Evolutionary conservation across 1,140 invertebrate species (phyloP), one percentile per base, ranked within the genome.

Genomic region (Drosophila guanche): DNA sequence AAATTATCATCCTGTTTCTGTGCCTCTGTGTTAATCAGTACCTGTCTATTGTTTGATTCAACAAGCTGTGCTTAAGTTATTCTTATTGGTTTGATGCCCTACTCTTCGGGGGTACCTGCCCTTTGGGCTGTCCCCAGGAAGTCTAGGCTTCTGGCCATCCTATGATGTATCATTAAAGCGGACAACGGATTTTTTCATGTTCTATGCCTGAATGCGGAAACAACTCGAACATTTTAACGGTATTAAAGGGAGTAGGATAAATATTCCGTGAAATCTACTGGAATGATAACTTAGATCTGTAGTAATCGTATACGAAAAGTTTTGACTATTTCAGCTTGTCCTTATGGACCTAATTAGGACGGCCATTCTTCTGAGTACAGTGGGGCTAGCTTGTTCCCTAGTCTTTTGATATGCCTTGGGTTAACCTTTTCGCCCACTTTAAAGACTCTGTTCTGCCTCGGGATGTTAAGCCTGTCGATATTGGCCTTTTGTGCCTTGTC

Each of bases 241-340:
- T 55, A 14, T 45, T 72, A 43, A 61, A 67, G 65, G n/a, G 1
- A 53, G 2, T 14, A 69, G 3, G 23, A 60, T 16, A 7, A 25
- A 20, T 41, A 53, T 68, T 7, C 42, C 16, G 50, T 12, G 40
- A 10, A 43, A 29, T 29, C 40, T 46, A 45, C 29, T 25, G 40
- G 4, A 29, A 16, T 48, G 25, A 27, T 27, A 6, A 5, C 5
- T 20, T 27, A 27, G 1, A 27, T 27, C 5, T 27, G 16, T 53
- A 41, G 20, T 12, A 40, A 37, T 3, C 3, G n/a, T 40, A 6
- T 1, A 20, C 16, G 16, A 8, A 8, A 4, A 16, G 33, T 33
- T 37, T n/a, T 5, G n/a, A 55, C 43, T 23, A 47, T 46, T 6
- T 46, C 12, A 57, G 20, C 8, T 55, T 55, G 40, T 42, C 40